Conservation (phyloP, 92 coral and sea anemone genomes). For the Phenganax stokvisi region DNA sequence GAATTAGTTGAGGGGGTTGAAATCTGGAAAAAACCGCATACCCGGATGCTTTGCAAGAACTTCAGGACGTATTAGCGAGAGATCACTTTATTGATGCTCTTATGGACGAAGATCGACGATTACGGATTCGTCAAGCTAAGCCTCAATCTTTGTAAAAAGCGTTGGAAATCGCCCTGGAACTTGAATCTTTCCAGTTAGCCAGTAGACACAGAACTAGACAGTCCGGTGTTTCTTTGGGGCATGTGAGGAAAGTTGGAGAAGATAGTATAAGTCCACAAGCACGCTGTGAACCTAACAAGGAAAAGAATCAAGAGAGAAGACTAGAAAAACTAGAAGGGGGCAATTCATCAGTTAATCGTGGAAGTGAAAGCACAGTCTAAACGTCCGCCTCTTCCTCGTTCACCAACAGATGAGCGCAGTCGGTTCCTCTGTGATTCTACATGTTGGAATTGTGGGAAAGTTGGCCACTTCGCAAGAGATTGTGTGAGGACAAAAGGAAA, state of each 20-base stretch:
- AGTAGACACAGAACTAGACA: not conserved
- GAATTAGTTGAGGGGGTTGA: slow-evolving; percentile 32
- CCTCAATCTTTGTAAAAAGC: slow-evolving; percentile 28
- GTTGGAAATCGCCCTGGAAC: slow-evolving; percentile 30
- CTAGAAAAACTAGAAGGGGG: not conserved
- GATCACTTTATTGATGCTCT: slow-evolving; percentile 23
- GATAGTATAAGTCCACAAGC: not conserved
- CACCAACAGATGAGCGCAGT: not conserved
- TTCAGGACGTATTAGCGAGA: slow-evolving; percentile 30
- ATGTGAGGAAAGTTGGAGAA: not conserved
- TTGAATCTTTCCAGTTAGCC: slow-evolving; percentile 29
- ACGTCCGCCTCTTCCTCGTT: slow-evolving; percentile 5
- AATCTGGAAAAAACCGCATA: slow-evolving; percentile 22
- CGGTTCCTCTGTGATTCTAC: not conserved
- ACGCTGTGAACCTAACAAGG: not conserved
- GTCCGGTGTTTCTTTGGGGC: not conserved
- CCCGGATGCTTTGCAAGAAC: slow-evolving; percentile 18
- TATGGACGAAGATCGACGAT: slow-evolving; percentile 26
- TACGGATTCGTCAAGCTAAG: slow-evolving; percentile 37
- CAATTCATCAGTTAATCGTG: not conserved
- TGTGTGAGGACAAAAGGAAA: slow-evolving; percentile 19
- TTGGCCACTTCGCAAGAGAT: slow-evolving; percentile 31
- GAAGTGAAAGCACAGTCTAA: not conserved
- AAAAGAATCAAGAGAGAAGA: slow-evolving; percentile 2
- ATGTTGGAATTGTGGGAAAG: slow-evolving; percentile 41